Percentiles rank a stretch among this genome's conserved stretches.
These are phyloP conservation scores for Peromyscus aztecus DNA, from an alignment of 2,797 vertebrate species.

Conservation along the genomic window DNA sequence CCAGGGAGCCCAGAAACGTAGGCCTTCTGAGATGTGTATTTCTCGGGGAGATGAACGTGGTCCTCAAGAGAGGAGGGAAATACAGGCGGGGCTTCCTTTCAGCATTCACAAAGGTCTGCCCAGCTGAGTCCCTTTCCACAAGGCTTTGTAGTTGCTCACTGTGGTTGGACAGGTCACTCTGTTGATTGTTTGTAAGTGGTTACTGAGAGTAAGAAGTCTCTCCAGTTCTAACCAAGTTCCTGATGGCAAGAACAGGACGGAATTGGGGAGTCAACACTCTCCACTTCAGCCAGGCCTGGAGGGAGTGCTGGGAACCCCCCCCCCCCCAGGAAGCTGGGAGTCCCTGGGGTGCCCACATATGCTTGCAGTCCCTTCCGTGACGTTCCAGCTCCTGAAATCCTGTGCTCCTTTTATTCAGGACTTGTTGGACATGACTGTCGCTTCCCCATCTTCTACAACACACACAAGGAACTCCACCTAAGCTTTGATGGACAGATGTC, in stretches of 20 bases:
- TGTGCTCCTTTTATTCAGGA: background rate
- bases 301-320: too few species aligned
- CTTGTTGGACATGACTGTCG: background rate
- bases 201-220: background rate
- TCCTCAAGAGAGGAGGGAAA: background rate
- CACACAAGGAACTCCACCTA: background rate
- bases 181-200: background rate
- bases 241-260: background rate
- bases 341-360: background rate
- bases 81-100: background rate
- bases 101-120: background rate
- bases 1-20: background rate
- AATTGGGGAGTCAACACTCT: background rate
- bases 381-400: background rate
- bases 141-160: background rate
- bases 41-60: background rate
- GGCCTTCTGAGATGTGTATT: background rate
- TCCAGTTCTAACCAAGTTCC: background rate
- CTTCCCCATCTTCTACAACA: background rate
- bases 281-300: background rate
- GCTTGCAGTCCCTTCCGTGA: background rate
- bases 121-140: background rate
- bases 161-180: background rate
- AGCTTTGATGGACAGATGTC: background rate
- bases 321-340: background rate